Evolutionary conservation across 2,888 invertebrate genomes (phyloP).

Genomic region (Colletes collaris): DNA sequence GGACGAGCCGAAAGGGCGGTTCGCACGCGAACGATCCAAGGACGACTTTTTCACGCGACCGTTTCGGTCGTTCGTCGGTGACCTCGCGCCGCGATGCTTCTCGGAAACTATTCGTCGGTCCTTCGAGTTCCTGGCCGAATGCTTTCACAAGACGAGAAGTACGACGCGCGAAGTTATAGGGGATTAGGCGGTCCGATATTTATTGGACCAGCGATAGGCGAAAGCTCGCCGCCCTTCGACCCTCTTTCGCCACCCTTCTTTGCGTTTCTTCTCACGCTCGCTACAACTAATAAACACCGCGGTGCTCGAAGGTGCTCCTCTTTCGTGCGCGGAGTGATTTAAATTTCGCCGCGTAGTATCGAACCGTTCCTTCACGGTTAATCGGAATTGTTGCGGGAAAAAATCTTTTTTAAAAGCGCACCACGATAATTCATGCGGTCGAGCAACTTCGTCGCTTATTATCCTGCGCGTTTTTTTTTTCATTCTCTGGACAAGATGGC

Average conservation of each 20-base stretch:
- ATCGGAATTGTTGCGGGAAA: slow-evolving; percentile 56
- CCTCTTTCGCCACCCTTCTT: neutral
- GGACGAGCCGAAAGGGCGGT: slow-evolving; percentile 16
- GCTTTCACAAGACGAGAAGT: slow-evolving; percentile 28
- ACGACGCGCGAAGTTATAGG: slow-evolving; percentile 26
- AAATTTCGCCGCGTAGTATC: slow-evolving; percentile 48
- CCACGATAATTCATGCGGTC: slow-evolving; percentile 39
- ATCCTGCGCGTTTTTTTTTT: slow-evolving; percentile 4
- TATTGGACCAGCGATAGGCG: slow-evolving; percentile 37
- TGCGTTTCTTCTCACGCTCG: neutral
- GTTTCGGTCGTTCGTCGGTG: slow-evolving; percentile 1
- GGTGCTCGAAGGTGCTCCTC: slow-evolving; percentile 7
- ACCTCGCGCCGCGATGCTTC: slow-evolving; percentile 31
- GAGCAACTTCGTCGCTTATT: slow-evolving; percentile 2
- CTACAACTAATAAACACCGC: slow-evolving; percentile 38
- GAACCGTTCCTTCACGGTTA: slow-evolving; percentile 52
- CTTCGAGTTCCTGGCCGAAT: slow-evolving; percentile 30
- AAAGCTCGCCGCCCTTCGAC: slow-evolving; percentile 21
- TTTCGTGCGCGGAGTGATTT: slow-evolving; percentile 35
- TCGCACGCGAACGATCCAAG: slow-evolving; percentile 42
- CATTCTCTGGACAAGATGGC: neutral
- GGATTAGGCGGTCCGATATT: slow-evolving; percentile 50
- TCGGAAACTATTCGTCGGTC: slow-evolving; percentile 43
- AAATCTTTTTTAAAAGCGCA: slow-evolving; percentile 39
- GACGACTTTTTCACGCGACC: slow-evolving; percentile 33